Evolutionary conservation across 1,140 invertebrate species (phyloP), one percentile per base, ranked within the genome.

Genomic region (Drosophila willistoni): DNA sequence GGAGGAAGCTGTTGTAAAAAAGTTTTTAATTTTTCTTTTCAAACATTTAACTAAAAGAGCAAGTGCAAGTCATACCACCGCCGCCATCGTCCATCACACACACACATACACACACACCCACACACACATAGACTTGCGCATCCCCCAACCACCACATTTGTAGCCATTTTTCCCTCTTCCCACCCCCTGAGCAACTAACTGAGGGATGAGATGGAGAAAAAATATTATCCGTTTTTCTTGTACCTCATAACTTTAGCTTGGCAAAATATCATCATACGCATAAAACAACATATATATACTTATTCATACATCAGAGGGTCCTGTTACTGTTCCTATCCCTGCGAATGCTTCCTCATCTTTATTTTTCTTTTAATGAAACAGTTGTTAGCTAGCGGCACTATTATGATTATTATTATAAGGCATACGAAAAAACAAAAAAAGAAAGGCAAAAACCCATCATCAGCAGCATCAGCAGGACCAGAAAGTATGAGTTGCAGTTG

Each of bases 31-130:
- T 86, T 86, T 86, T 86, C 83, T 86, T 86, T 86, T 87, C 83
- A 86, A 86, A 86, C 83, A 86, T 86, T 87, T 86, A 86, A 86
- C 83, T 86, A 83, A 86, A 86, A 86, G 83, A 87, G 83, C 79
- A 86, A 86, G 74, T 77, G 56, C 68, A 66, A 29, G 44, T 51
- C 44, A 51, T 51, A 51, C 17, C 36, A 39, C 42, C 17, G 3
- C 17, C 44, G 17, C 44, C 7, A 17, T 10, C 44, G 2, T 17
- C 9, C 44, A 14, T 9, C 44, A 19, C 44, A 51, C 61, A 63
- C 61, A 47, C 61, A 17, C 44, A 34, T 10, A 62, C 25, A 1
- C 39, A 3, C 42, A 33, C 14, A 12, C 44, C 34, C 61, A 63
- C 61, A 47, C 61, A 17, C 61, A 34, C n/a, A 62, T n/a, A n/a